phyloP scores from a whole-genome alignment of 2,888 invertebrate genomes.

The Sisyra nigra region DNA sequence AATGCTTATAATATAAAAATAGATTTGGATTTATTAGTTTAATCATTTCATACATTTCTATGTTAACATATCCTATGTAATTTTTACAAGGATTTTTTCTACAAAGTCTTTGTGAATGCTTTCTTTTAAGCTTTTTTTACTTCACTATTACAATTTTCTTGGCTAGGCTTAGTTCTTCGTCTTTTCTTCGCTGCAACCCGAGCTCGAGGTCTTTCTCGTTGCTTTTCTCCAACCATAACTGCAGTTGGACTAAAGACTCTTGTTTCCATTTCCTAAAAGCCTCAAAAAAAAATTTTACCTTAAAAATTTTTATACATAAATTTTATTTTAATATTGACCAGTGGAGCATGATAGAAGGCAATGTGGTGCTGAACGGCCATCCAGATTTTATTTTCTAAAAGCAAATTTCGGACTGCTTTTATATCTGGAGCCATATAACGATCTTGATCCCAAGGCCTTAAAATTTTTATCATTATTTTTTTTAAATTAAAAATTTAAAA shows the following conservation, averaged over 20 bases:
- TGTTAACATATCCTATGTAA: no score
- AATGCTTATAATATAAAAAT: no score
- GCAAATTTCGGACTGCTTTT: slow-evolving; percentile 34
- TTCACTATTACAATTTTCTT: no score
- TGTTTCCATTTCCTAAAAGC: slow-evolving; percentile 28
- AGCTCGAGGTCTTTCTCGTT: slow-evolving; percentile 14
- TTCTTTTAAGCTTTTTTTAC: no score
- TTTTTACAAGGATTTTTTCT: no score
- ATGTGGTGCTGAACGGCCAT: slow-evolving; percentile 29
- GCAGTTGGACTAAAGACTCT: slow-evolving; percentile 33
- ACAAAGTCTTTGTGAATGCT: no score
- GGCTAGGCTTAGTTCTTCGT: no score
- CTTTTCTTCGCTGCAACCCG: no score
- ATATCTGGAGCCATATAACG: slow-evolving; percentile 49
- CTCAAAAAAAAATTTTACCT: slow-evolving; percentile 8
- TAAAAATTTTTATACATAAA: slow-evolving; percentile 1
- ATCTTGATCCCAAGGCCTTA: slow-evolving; percentile 42
- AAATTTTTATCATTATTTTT: slow-evolving; percentile 6
- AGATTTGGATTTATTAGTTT: no score
- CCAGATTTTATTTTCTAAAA: slow-evolving; percentile 35
- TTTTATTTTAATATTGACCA: slow-evolving; percentile 19
- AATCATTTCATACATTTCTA: no score
- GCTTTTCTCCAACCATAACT: slow-evolving; percentile 14
- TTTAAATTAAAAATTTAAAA: not conserved
- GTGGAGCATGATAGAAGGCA: slow-evolving; percentile 26